Percentiles rank a stretch among this genome's conserved stretches.
Evolutionary conservation across 2,113 vertebrate genomes (phyloP).

Genomic region (Carassius auratus): DNA sequence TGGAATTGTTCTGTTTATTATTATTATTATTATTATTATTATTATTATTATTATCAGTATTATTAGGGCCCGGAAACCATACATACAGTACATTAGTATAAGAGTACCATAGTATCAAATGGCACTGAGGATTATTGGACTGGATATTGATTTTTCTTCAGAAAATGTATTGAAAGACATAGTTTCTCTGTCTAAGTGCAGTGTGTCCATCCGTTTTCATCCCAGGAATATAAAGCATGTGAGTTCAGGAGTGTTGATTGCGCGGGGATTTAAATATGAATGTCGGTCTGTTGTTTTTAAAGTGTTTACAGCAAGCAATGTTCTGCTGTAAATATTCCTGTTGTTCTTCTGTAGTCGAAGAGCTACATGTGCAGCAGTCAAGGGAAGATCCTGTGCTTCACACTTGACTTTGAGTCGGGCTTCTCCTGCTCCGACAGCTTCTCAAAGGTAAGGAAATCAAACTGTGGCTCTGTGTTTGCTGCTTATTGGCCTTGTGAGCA

Average conservation of each 20-base stretch:
- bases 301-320: slow-evolving; percentile 9
- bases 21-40: no score
- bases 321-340: neutral
- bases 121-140: neutral
- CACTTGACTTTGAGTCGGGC: slow-evolving; percentile 85
- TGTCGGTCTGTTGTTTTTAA: neutral
- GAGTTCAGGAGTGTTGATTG: slow-evolving; percentile 17
- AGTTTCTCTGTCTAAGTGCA: slow-evolving; percentile 9
- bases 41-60: no score
- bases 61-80: no score
- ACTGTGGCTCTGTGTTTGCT: neutral
- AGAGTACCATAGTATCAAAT: neutral
- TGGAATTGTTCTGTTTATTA: no score
- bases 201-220: slow-evolving; percentile 29
- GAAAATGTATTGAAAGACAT: slow-evolving; percentile 26
- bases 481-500: neutral
- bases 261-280: slow-evolving; percentile 12
- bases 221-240: slow-evolving; percentile 25
- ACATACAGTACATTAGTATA: no score
- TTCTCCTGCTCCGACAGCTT: slow-evolving; percentile 87
- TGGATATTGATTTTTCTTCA: neutral
- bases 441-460: slow-evolving; percentile 81
- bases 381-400: slow-evolving; percentile 84
- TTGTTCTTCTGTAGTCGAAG: slow-evolving; percentile 80
- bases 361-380: slow-evolving; percentile 88